These are phyloP conservation scores for Neosalanx taihuensis DNA, from an alignment of 2,797 vertebrate species.

Conservation along the genomic window DNA sequence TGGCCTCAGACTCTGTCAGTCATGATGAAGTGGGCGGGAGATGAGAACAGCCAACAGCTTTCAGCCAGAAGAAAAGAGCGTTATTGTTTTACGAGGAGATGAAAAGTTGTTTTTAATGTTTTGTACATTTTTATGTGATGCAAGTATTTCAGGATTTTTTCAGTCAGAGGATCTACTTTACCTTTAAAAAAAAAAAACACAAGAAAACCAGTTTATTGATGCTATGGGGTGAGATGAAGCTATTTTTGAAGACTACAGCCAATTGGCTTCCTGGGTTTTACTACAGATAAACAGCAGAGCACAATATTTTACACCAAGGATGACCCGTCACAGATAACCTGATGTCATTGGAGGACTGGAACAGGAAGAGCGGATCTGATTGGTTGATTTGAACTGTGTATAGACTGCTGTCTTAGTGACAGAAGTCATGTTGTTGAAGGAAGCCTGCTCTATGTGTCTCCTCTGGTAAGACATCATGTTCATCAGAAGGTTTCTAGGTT, in stretches of 20 bases:
- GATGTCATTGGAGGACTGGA: conserved; percentile 66
- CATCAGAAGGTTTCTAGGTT: no score
- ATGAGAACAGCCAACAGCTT: conserved; percentile 71
- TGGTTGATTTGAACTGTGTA: conserved; percentile 28
- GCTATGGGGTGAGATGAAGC: conserved; percentile 62
- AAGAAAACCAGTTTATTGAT: conserved; percentile 62
- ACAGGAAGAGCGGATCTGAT: conserved; percentile 34
- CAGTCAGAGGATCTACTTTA: conserved; percentile 82
- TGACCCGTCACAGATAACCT: conserved; percentile 69
- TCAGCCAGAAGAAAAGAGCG: conserved; percentile 62
- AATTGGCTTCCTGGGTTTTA: conserved; percentile 65
- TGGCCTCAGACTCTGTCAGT: conserved; percentile 57
- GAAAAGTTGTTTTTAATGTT: conserved; percentile 87
- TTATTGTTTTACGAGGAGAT: conserved; percentile 63
- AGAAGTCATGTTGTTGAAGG: conserved; percentile 35
- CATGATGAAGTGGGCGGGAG: conserved; percentile 59
- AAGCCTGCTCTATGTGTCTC: background rate
- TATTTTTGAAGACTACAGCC: conserved; percentile 77
- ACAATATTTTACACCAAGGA: conserved; percentile 70
- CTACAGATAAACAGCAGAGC: conserved; percentile 69
- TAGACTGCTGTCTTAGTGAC: conserved; percentile 39
- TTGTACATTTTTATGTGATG: conserved; percentile 93
- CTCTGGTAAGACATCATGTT: no score
- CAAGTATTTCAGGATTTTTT: conserved; percentile 94
- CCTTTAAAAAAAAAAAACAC: conserved; percentile 80